These are phyloP conservation scores for Stenodera caucasica DNA, from an alignment of 2,888 invertebrate genomes.

Conservation along the genomic window DNA sequence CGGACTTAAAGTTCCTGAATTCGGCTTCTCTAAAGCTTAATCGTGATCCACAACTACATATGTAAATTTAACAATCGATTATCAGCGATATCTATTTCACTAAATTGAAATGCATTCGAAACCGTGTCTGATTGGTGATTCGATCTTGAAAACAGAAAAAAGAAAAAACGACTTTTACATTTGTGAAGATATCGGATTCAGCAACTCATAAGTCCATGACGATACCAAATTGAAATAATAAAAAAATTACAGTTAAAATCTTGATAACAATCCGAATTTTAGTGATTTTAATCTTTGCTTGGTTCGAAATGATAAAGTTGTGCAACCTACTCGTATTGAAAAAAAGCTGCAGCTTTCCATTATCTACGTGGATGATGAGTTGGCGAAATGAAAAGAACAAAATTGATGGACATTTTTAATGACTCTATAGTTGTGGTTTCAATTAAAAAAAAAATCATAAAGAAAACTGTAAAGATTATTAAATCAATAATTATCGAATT, in stretches of 20 bases:
- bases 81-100: not conserved
- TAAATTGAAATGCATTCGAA: not conserved
- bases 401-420: slow-evolving; percentile 1
- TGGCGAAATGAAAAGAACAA: not conserved
- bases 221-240: not conserved
- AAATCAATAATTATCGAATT: not conserved
- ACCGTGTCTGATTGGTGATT: slow-evolving; percentile 2
- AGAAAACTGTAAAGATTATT: not conserved
- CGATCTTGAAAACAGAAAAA: not conserved
- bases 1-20: too few relatives aligned
- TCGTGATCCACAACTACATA: too few relatives aligned
- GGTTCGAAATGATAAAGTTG: too few relatives aligned
- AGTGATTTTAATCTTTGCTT: too few relatives aligned
- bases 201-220: not conserved
- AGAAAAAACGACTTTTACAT: slow-evolving; percentile 1
- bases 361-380: not conserved
- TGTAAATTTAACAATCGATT: not conserved
- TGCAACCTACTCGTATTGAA: not conserved
- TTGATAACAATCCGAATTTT: not conserved
- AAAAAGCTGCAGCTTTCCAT: not conserved
- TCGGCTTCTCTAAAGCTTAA: not conserved
- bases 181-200: not conserved
- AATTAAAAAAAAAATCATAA: not conserved
- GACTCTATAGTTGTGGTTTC: not conserved
- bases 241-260: not conserved